Evolutionary conservation across 2,113 vertebrate genomes (phyloP).

Genomic region (Ursus arctos): DNA sequence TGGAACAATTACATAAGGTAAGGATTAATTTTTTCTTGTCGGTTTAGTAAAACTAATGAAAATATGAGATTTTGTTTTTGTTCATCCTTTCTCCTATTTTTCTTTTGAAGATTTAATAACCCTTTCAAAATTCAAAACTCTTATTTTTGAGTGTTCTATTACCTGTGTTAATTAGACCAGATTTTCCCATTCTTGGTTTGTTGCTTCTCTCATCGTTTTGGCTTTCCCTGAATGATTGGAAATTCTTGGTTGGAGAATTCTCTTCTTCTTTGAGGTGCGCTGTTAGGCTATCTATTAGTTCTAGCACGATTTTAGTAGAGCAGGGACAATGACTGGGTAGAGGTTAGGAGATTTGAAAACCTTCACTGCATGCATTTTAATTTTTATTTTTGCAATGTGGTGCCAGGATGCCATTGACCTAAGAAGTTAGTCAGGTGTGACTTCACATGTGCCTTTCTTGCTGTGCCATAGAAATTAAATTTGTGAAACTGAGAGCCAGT

Average conservation of each 20-base stretch:
- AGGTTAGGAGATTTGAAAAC: background rate
- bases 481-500: background rate
- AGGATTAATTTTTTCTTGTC: background rate
- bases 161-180: background rate
- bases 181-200: background rate
- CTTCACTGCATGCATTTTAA: background rate
- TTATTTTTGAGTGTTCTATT: background rate
- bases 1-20: background rate
- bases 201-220: background rate
- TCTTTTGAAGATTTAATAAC: background rate
- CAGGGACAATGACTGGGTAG: background rate
- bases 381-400: background rate
- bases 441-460: background rate
- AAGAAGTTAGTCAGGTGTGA: background rate
- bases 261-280: background rate
- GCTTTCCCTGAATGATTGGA: background rate
- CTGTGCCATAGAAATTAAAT: background rate
- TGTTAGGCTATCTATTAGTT: background rate
- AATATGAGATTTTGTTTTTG: background rate
- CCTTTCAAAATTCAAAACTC: background rate
- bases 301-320: background rate
- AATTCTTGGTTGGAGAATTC: background rate
- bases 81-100: background rate
- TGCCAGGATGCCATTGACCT: background rate
- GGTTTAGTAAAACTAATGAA: background rate